A percentile compares a stretch with the other conserved stretches of the same genome.
These are phyloP conservation scores for Dinothrombium tinctorium DNA, from an alignment of 1,140 invertebrate species.

Conservation along the genomic window DNA sequence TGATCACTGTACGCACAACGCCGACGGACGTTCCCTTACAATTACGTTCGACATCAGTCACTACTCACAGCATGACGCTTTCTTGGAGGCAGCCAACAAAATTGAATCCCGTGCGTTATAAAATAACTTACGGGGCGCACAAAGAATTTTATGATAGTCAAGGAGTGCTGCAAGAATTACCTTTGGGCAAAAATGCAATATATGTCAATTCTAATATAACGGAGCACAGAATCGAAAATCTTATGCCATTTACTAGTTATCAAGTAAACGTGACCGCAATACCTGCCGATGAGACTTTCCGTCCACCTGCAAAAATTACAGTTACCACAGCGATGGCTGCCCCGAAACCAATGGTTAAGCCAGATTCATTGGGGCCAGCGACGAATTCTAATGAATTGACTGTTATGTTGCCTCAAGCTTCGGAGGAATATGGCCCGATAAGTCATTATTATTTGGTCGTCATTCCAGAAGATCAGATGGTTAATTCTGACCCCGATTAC, in stretches of 20 bases:
- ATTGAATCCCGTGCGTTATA: conserved; percentile 65
- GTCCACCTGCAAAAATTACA: conserved; percentile 73
- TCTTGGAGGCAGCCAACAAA: conserved; percentile 78
- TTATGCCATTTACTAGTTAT: conserved; percentile 81
- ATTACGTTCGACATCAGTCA: conserved; percentile 53
- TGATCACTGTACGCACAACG: conserved; percentile 49
- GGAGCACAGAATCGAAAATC: conserved; percentile 27
- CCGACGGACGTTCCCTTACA: conserved; percentile 48
- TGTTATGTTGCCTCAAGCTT: conserved; percentile 75
- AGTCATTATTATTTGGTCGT: conserved; percentile 91
- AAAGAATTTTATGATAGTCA: conserved; percentile 87
- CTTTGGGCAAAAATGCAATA: conserved; percentile 44
- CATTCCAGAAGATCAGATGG: conserved; percentile 55
- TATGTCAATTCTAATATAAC: conserved; percentile 39
- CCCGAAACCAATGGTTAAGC: conserved; percentile 81
- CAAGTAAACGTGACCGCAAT: conserved; percentile 79
- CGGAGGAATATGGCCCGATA: conserved; percentile 95
- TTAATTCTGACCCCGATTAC: conserved; percentile 61
- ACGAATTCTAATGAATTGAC: conserved; percentile 41
- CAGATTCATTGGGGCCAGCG: conserved; percentile 60
- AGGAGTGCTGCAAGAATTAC: conserved; percentile 64
- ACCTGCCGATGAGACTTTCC: conserved; percentile 51
- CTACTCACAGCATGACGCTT: conserved; percentile 30
- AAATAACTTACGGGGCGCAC: conserved; percentile 70
- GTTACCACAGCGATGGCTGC: conserved; percentile 87